phyloP scores from a whole-genome alignment of 1,140 invertebrate species.

The Argopecten irradians region DNA sequence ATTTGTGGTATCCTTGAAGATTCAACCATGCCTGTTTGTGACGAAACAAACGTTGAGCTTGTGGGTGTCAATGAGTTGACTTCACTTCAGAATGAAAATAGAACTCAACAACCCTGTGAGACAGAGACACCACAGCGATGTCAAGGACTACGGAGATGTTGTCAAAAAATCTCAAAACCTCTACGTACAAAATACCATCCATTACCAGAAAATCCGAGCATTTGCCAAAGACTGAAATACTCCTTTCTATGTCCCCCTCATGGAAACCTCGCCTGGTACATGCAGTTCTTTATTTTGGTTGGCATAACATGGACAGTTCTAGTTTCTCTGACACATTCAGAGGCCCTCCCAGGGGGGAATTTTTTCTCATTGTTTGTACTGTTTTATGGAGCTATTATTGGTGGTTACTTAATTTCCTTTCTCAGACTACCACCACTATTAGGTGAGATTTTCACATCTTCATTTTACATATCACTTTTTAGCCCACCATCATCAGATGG shows the following conservation, averaged over 20 bases:
- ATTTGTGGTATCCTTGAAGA: not conserved
- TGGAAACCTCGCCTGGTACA: constrained; percentile 64
- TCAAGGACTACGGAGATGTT: constrained; percentile 40
- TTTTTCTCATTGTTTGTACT: constrained; percentile 85
- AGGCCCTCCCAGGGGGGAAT: constrained; percentile 87
- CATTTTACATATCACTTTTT: too few species aligned
- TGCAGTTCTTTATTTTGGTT: constrained; percentile 72
- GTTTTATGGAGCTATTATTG: constrained; percentile 84
- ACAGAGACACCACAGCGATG: constrained; percentile 44
- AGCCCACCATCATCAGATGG: too few species aligned
- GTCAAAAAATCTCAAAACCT: constrained; percentile 53
- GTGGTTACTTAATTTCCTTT: constrained; percentile 86
- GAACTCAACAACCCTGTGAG: not conserved
- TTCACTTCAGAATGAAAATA: not conserved
- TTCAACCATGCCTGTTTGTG: not conserved
- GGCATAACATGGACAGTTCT: constrained; percentile 88
- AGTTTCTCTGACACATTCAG: constrained; percentile 85
- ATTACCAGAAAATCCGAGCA: constrained; percentile 54
- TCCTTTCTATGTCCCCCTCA: constrained; percentile 75
- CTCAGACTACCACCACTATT: constrained; percentile 87
- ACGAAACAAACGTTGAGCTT: not conserved
- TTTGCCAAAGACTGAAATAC: constrained; percentile 59
- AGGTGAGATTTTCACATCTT: constrained; percentile 66
- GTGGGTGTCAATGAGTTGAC: not conserved
- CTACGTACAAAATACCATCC: constrained; percentile 61